Conservation (phyloP, 2,797 vertebrate species). For the Amphiprion clarkii region DNA sequence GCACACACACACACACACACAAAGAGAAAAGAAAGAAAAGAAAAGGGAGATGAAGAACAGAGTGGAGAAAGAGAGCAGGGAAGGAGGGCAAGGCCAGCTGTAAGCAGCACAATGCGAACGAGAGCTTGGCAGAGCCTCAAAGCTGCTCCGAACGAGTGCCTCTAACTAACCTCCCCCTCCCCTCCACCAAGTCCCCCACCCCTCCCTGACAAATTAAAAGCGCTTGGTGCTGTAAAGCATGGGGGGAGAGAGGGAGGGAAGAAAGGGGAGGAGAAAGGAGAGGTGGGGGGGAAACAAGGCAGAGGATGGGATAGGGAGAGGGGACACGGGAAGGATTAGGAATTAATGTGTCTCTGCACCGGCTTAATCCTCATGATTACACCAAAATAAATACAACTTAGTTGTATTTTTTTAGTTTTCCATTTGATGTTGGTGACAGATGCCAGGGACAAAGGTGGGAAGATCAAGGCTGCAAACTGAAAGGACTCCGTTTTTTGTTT, state of each 20-base stretch:
- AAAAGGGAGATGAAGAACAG: constrained; percentile 69
- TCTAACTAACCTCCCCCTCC: constrained; percentile 70
- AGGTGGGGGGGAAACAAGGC: constrained; percentile 53
- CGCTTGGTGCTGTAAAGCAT: constrained; percentile 82
- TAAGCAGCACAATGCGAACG: constrained; percentile 88
- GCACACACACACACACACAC: constrained; percentile 28
- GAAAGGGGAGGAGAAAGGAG: constrained; percentile 45
- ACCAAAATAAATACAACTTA: constrained; percentile 93
- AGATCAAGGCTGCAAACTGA: constrained; percentile 57
- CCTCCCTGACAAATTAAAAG: constrained; percentile 88
- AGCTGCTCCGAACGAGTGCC: constrained; percentile 88
- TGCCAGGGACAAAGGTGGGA: constrained; percentile 77
- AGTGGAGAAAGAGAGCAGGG: constrained; percentile 68
- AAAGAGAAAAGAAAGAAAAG: constrained; percentile 59
- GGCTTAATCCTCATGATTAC: constrained; percentile 92
- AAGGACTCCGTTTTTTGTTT: constrained; percentile 39
- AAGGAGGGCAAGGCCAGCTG: constrained; percentile 88
- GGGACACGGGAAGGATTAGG: constrained; percentile 85
- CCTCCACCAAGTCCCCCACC: constrained; percentile 34
- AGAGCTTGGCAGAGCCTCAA: constrained; percentile 92
- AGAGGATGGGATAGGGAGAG: constrained; percentile 61
- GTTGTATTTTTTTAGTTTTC: constrained; percentile 72
- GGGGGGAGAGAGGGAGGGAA: constrained; percentile 43
- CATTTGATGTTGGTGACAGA: constrained; percentile 79
- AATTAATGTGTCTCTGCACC: constrained; percentile 87